phyloP scores from a whole-genome alignment of 2,113 vertebrate genomes.

The Pluvialis apricaria region DNA sequence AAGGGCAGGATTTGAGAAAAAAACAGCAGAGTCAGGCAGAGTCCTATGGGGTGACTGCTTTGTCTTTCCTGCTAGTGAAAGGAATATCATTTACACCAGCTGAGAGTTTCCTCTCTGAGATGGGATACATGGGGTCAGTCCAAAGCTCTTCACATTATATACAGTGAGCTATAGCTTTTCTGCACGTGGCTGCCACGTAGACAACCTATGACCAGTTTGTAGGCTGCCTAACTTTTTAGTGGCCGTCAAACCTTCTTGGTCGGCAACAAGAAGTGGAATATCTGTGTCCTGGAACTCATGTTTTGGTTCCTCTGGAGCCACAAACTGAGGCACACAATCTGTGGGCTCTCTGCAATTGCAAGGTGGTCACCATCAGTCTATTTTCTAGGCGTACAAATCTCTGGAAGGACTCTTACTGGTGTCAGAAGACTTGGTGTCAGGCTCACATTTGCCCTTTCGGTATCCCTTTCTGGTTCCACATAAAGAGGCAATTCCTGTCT shows the following conservation, averaged over 20 bases:
- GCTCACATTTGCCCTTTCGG: neutral
- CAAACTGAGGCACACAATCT: neutral
- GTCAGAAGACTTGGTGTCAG: neutral
- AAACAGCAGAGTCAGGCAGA: neutral
- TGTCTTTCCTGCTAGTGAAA: neutral
- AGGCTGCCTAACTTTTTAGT: neutral
- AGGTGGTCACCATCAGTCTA: rapidly evolving
- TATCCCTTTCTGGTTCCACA: neutral
- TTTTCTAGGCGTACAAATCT: neutral
- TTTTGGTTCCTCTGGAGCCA: neutral
- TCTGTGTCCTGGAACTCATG: neutral
- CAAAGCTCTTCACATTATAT: neutral
- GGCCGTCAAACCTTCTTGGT: neutral
- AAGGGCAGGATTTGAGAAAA: neutral
- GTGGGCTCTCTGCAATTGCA: neutral
- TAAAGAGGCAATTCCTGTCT: neutral
- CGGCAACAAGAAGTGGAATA: neutral
- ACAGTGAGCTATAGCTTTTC: neutral
- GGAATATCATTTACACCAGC: neutral
- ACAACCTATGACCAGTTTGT: neutral
- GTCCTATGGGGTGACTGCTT: neutral
- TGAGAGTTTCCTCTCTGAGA: neutral
- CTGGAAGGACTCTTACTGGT: neutral
- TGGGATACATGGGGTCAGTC: neutral
- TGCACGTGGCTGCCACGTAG: neutral